Evolutionary conservation across 2,113 vertebrate genomes (phyloP), one percentile per base, ranked within the genome.

Genomic region (Haplotaxodon microlepis): DNA sequence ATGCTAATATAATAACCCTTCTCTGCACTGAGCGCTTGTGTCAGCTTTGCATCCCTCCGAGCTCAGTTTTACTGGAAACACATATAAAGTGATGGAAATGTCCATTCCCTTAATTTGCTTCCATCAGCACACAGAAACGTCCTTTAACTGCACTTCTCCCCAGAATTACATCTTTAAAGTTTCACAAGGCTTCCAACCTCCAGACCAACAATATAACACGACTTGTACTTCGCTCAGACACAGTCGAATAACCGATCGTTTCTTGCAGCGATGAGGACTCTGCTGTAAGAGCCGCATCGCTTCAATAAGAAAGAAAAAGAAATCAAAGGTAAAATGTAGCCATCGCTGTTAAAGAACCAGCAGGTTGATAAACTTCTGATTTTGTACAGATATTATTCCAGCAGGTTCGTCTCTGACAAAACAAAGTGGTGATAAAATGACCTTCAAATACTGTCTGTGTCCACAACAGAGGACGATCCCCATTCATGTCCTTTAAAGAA

Each of bases 21-120:
- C 84, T 90, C 83, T 54, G 79, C 73, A 84, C 87, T 21, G 82
- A 57, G 88, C 86, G 78, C 86, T 89, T 76, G 21, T 82, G 73
- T 88, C 90, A 73, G 81, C 81, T 84, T 59, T 53, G 66, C 14
- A 34, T 84, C 81, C 88, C 85, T 86, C 82, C 24, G 1, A 86
- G 89, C 86, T 45, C n/a, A 11, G 34, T 90, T 86, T 76, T 82
- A 92, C 84, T 86, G 84, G 50, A 73, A 84, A 88, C 42, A 42
- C 66, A 83, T 12, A 87, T 86, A 84, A 88, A 92, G 29, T 82
- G 66, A 93, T 90, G 69, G 66, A 73, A 93, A 90, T 87, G 85
- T 86, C 57, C 85, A 90, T 92, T 90, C 82, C 38, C 81, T 88
- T 86, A 91, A 93, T 92, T 78, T 87, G 86, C 87, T 81, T 87